A percentile compares a stretch with the other conserved stretches of the same genome.
These are phyloP conservation scores for Philhelius pedissequus DNA, from an alignment of 2,888 invertebrate genomes.

Conservation along the genomic window DNA sequence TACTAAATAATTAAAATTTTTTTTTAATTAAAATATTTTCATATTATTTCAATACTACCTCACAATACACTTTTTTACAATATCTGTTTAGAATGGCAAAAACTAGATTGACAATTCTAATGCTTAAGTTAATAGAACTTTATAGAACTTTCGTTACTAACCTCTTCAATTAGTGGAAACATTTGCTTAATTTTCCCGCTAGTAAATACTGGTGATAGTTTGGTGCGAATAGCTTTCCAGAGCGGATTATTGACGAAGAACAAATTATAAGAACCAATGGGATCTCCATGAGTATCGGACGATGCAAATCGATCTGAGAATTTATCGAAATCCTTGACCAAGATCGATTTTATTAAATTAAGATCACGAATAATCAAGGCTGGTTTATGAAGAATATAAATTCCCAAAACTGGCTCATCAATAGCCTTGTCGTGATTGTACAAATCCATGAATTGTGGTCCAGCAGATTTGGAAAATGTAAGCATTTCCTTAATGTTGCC, in stretches of 20 bases:
- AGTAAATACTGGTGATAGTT: slow-evolving; percentile 79
- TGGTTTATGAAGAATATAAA: slow-evolving; percentile 79
- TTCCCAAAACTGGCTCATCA: slow-evolving; percentile 75
- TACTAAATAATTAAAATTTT: too few relatives aligned
- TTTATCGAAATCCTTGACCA: slow-evolving; percentile 79
- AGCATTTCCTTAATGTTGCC: slow-evolving; percentile 78
- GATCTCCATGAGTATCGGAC: slow-evolving; percentile 75
- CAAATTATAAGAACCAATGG: slow-evolving; percentile 77
- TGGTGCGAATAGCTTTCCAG: slow-evolving; percentile 78
- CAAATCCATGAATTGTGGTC: slow-evolving; percentile 75
- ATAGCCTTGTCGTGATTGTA: slow-evolving; percentile 74
- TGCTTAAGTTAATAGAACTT: too few relatives aligned
- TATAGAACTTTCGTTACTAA: slow-evolving; percentile 46
- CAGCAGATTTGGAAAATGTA: slow-evolving; percentile 72
- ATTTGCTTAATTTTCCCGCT: slow-evolving; percentile 77
- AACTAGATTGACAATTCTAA: too few relatives aligned
- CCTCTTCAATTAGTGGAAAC: slow-evolving; percentile 76
- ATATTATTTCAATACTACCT: too few relatives aligned
- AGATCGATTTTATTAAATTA: slow-evolving; percentile 78
- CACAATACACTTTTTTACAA: too few relatives aligned
- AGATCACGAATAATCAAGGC: slow-evolving; percentile 78
- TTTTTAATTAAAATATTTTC: too few relatives aligned
- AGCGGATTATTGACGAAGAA: slow-evolving; percentile 78
- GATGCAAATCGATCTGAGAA: slow-evolving; percentile 75
- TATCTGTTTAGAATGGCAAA: too few relatives aligned